phyloP scores from a whole-genome alignment of 2,113 vertebrate genomes.

The Hydrolagus affinis region DNA sequence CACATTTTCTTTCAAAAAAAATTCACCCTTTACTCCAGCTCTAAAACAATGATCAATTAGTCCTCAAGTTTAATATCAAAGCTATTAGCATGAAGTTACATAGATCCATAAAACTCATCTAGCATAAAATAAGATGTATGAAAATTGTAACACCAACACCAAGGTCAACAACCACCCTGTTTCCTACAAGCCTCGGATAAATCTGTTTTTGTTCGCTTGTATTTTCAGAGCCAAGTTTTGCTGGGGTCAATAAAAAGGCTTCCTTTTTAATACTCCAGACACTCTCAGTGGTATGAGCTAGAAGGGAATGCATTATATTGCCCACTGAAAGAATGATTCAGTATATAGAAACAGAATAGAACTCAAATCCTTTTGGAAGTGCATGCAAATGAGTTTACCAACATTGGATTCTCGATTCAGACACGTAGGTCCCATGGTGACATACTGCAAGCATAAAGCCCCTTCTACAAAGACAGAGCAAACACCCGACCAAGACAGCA shows the following conservation, averaged over 20 bases:
- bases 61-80: too few relatives aligned
- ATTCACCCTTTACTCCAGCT: not conserved
- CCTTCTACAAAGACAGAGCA: too few relatives aligned
- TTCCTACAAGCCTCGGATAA: not conserved
- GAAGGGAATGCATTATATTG: not conserved
- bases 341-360: not conserved
- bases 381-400: not conserved
- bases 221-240: not conserved
- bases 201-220: not conserved
- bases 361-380: not conserved
- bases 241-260: not conserved
- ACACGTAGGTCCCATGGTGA: too few relatives aligned
- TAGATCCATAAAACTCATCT: not conserved
- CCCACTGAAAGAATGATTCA: not conserved
- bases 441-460: too few relatives aligned
- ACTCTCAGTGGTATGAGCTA: not conserved
- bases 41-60: too few relatives aligned
- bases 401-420: too few relatives aligned
- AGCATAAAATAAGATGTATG: not conserved
- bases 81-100: too few relatives aligned
- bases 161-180: not conserved
- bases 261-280: not conserved
- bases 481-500: too few relatives aligned
- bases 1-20: not conserved
- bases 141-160: not conserved